phyloP scores from a whole-genome alignment of 2,113 vertebrate species.

The Astur gentilis region DNA sequence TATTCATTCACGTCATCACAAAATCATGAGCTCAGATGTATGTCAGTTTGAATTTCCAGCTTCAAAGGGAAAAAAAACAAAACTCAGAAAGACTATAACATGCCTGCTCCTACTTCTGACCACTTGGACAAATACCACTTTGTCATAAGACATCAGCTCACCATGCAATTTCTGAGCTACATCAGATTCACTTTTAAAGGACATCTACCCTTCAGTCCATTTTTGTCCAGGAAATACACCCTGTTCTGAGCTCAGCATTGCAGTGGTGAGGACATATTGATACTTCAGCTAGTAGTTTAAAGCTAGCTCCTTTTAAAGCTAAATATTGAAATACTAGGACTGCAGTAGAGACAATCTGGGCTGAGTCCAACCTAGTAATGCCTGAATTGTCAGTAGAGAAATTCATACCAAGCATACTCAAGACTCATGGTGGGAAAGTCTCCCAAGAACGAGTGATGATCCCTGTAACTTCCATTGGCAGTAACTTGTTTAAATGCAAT shows the following conservation, averaged over 20 bases:
- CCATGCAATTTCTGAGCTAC: not conserved
- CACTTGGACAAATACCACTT: not conserved
- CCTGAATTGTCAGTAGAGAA: not conserved
- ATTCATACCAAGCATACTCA: not conserved
- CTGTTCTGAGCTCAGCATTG: not conserved
- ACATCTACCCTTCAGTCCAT: not conserved
- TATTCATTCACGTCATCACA: not conserved
- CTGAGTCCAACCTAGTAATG: not conserved
- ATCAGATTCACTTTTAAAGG: not conserved
- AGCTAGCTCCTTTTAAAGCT: not conserved
- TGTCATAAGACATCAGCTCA: not conserved
- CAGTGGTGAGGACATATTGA: not conserved
- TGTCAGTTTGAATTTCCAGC: not conserved
- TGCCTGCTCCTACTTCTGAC: not conserved
- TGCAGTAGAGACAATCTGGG: not conserved
- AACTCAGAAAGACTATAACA: not conserved
- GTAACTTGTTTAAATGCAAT: not conserved
- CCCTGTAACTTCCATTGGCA: not conserved
- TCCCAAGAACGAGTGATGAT: rapidly evolving
- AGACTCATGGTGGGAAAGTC: not conserved
- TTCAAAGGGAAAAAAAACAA: not conserved
- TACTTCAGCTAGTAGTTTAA: not conserved
- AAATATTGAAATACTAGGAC: not conserved
- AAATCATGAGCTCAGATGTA: not conserved
- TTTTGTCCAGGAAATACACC: not conserved